phyloP scores from a whole-genome alignment of 1,140 invertebrate species.

The Bombus turneri region DNA sequence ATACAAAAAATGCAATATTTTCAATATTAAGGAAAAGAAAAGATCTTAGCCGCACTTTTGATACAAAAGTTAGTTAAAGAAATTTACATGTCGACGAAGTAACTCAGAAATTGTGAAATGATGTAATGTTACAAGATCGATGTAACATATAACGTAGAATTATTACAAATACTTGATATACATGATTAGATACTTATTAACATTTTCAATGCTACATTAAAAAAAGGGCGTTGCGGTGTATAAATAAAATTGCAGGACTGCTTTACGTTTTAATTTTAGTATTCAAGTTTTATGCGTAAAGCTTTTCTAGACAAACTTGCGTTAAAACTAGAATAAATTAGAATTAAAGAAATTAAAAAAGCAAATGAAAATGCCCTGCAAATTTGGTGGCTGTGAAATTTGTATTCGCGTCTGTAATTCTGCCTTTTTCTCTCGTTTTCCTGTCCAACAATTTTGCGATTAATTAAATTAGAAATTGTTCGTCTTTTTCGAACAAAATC shows the following conservation, averaged over 20 bases:
- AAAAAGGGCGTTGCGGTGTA: no score
- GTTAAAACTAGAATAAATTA: not conserved
- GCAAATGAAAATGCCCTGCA: not conserved
- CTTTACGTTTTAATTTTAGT: not conserved
- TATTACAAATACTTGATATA: not conserved
- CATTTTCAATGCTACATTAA: not conserved
- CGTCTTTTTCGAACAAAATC: not conserved
- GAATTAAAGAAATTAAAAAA: not conserved
- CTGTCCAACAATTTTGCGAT: not conserved
- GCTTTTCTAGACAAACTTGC: not conserved
- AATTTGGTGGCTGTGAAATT: slow-evolving; percentile 56
- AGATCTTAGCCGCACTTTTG: not conserved
- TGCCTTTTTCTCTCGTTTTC: slow-evolving; percentile 24
- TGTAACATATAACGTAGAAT: not conserved
- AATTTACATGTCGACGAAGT: not conserved
- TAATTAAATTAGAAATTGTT: not conserved
- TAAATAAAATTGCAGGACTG: not conserved
- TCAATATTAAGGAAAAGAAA: not conserved
- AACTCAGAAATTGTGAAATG: not conserved
- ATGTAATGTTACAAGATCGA: not conserved
- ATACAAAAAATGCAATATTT: not conserved
- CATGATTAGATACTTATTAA: slow-evolving; percentile 1
- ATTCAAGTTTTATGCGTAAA: not conserved
- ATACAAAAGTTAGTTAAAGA: not conserved
- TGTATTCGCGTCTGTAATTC: slow-evolving; percentile 39